Percentiles rank a stretch among this genome's conserved stretches.
Evolutionary conservation across 2,888 invertebrate species (phyloP).

Genomic region (Deroplatys truncata): DNA sequence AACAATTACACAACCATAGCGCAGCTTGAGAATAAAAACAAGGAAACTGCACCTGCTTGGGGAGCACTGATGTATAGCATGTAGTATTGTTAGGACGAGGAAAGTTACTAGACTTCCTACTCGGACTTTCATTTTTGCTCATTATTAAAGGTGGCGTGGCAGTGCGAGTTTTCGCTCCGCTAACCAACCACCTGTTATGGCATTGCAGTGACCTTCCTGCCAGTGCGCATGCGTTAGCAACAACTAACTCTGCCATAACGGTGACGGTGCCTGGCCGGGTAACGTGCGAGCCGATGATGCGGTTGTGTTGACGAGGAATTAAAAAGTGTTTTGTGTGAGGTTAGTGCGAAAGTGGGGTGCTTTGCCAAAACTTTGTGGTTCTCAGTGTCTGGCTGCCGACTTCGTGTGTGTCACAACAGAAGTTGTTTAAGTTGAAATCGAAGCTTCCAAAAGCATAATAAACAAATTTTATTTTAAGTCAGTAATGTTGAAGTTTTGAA

Average conservation of each 20-base stretch:
- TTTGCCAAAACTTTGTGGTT: not conserved
- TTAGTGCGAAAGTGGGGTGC: not conserved
- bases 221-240: constrained; percentile 1
- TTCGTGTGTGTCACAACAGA: too few species aligned
- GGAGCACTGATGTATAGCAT: not conserved
- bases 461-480: too few species aligned
- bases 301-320: not conserved
- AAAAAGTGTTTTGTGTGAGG: not conserved
- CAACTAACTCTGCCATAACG: not conserved
- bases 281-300: not conserved
- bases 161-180: not conserved
- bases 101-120: not conserved
- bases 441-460: too few species aligned
- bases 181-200: constrained; percentile 10
- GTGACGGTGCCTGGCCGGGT: not conserved
- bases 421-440: too few species aligned
- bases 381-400: not conserved
- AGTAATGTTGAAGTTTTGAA: too few species aligned
- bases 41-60: not conserved
- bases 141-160: not conserved
- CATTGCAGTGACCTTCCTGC: constrained; percentile 11
- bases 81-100: not conserved
- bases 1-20: not conserved
- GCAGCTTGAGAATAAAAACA: not conserved
- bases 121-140: not conserved